These are phyloP conservation scores for Solenopsis invicta DNA, from an alignment of 1,140 invertebrate genomes.

Conservation along the genomic window DNA sequence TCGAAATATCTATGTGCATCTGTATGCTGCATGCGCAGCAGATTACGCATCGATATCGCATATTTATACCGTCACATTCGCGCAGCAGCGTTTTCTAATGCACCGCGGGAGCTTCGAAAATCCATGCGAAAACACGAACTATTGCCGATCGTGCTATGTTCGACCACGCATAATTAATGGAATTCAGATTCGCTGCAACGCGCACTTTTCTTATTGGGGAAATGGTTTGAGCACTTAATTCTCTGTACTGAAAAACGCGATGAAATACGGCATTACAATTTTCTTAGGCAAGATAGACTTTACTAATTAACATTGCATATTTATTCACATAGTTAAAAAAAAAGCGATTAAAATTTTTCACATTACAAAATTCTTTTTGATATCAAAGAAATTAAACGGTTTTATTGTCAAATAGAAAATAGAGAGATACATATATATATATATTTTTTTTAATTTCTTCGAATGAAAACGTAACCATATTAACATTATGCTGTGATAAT, in stretches of 20 bases:
- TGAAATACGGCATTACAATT: constrained; percentile 17
- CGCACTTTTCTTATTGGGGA: constrained; percentile 4
- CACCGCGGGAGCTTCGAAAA: constrained; percentile 27
- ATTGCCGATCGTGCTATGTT: constrained; percentile 34
- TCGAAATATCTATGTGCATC: constrained; percentile 8
- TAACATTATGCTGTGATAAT: background rate
- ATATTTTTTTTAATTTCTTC: background rate
- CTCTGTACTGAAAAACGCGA: constrained; percentile 2
- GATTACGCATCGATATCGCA: constrained; percentile 51
- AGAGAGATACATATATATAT: background rate
- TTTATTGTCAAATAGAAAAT: background rate
- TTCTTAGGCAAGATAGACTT: constrained; percentile 23
- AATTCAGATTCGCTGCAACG: constrained; percentile 63
- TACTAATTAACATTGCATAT: background rate
- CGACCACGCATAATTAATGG: constrained; percentile 67
- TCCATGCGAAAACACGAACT: constrained; percentile 59
- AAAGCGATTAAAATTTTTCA: constrained; percentile 2
- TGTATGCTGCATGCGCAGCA: constrained; percentile 28
- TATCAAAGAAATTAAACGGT: background rate
- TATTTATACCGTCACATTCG: constrained; percentile 53
- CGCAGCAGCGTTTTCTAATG: constrained; percentile 61
- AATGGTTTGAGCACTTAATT: background rate
- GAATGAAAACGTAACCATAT: background rate
- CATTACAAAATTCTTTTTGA: constrained; percentile 32
- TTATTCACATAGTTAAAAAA: background rate